phyloP scores from a whole-genome alignment of 1,140 invertebrate genomes.

The Coptotermes formosanus region DNA sequence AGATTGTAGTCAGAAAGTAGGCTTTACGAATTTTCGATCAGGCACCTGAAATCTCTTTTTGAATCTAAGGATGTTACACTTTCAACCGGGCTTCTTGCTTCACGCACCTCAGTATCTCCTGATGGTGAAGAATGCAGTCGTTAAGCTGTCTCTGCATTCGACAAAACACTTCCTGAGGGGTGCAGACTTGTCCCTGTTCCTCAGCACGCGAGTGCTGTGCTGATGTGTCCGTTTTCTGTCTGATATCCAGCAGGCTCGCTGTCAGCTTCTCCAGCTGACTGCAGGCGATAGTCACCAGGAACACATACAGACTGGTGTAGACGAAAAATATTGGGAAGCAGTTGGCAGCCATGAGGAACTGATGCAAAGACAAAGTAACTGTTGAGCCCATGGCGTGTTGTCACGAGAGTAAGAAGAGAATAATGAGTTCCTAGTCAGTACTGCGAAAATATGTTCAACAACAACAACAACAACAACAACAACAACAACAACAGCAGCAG shows the following conservation, averaged over 20 bases:
- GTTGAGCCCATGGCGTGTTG: no score
- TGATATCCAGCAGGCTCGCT: not conserved
- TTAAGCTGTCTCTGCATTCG: not conserved
- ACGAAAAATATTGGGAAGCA: not conserved
- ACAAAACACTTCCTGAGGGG: not conserved
- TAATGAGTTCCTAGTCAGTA: no score
- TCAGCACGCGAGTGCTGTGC: not conserved
- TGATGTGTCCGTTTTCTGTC: not conserved
- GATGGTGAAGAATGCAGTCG: not conserved
- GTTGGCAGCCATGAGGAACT: not conserved
- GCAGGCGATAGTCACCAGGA: not conserved
- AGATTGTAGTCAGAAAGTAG: no score
- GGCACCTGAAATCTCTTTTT: no score
- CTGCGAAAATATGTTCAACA: no score
- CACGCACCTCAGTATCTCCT: not conserved
- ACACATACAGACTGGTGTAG: not conserved
- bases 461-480: no score
- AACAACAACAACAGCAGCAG: no score
- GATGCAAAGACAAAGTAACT: not conserved
- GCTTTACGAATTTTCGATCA: no score
- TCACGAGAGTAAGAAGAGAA: no score
- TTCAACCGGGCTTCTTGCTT: no score
- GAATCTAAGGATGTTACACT: no score
- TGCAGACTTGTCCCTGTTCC: not conserved
- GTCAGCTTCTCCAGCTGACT: not conserved